phyloP scores from a whole-genome alignment of 2,888 invertebrate genomes.

The Cataglyphis rosenhaueri region DNA sequence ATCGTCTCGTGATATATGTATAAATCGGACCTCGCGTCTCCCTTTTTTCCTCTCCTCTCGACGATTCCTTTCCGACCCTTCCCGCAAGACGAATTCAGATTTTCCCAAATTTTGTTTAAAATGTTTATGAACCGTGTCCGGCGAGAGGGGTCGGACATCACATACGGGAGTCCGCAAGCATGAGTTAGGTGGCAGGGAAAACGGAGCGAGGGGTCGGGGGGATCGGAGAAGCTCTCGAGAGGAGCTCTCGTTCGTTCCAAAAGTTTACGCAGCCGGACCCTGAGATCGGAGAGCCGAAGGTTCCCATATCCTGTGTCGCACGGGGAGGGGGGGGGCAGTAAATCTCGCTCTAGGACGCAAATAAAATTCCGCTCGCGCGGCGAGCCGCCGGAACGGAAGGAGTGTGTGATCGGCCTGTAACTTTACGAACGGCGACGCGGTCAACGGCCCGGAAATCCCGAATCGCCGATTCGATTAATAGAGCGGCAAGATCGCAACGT shows the following conservation, averaged over 20 bases:
- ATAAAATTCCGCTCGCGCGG: slow-evolving; percentile 65
- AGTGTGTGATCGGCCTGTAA: slow-evolving; percentile 44
- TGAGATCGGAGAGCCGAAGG: slow-evolving; percentile 59
- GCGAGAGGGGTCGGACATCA: slow-evolving; percentile 71
- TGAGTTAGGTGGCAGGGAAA: slow-evolving; percentile 17
- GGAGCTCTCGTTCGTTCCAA: slow-evolving; percentile 67
- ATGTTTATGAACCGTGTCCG: slow-evolving; percentile 84
- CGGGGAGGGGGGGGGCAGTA: slow-evolving; percentile 56
- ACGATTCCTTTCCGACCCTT: slow-evolving; percentile 45
- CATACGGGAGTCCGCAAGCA: slow-evolving; percentile 46
- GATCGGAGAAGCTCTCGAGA: slow-evolving; percentile 53
- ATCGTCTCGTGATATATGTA: slow-evolving; percentile 25
- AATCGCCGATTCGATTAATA: slow-evolving; percentile 52
- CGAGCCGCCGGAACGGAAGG: slow-evolving; percentile 42
- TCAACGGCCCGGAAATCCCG: slow-evolving; percentile 42
- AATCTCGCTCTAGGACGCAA: slow-evolving; percentile 66
- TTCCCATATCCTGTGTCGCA: slow-evolving; percentile 79
- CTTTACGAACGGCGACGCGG: slow-evolving; percentile 51
- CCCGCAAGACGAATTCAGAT: slow-evolving; percentile 76
- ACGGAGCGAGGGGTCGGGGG: slow-evolving; percentile 23
- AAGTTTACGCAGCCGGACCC: slow-evolving; percentile 83
- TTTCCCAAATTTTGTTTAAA: slow-evolving; percentile 84
- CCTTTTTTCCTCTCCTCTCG: slow-evolving; percentile 49
- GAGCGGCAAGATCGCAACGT: slow-evolving; percentile 29
- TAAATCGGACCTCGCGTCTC: slow-evolving; percentile 30